phyloP scores from a whole-genome alignment of 2,113 vertebrate genomes.

The Embiotoca jacksoni region DNA sequence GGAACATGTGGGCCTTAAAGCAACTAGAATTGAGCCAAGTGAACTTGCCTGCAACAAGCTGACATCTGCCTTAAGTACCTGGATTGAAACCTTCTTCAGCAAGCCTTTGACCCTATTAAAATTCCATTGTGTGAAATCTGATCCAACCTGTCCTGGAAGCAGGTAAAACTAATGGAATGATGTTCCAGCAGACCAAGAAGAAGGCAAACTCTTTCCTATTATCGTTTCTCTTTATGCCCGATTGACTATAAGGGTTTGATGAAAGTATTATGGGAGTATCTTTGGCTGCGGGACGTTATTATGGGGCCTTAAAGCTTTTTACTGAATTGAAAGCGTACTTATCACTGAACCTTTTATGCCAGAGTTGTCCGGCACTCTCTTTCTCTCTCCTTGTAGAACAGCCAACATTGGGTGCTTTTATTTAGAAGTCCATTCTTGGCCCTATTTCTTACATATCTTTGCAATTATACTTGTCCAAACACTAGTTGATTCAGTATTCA shows the following conservation, averaged over 20 bases:
- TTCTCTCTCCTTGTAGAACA: background rate
- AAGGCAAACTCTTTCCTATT: background rate
- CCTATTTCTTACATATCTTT: slow-evolving; percentile 26
- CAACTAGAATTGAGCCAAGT: background rate
- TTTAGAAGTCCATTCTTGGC: slow-evolving; percentile 9
- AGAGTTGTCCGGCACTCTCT: background rate
- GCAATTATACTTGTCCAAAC: slow-evolving; percentile 6
- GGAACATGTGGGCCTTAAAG: background rate
- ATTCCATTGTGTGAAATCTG: slow-evolving; percentile 22
- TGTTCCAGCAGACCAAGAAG: slow-evolving; percentile 8
- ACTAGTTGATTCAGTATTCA: slow-evolving; percentile 15
- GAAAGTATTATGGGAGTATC: slow-evolving; percentile 39
- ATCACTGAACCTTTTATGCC: slow-evolving; percentile 40
- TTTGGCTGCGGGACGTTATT: slow-evolving; percentile 31
- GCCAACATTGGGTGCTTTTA: slow-evolving; percentile 1
- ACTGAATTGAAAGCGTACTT: slow-evolving; percentile 38
- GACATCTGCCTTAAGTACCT: background rate
- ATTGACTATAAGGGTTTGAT: slow-evolving; percentile 36
- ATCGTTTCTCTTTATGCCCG: slow-evolving; percentile 13
- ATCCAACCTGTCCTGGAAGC: slow-evolving; percentile 7
- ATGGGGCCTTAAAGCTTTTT: slow-evolving; percentile 22
- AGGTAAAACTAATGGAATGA: slow-evolving; percentile 22
- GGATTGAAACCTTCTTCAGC: background rate
- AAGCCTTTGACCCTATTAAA: slow-evolving; percentile 14
- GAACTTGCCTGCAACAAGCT: background rate